phyloP scores from a whole-genome alignment of 2,113 vertebrate species.

The Stegastes partitus region DNA sequence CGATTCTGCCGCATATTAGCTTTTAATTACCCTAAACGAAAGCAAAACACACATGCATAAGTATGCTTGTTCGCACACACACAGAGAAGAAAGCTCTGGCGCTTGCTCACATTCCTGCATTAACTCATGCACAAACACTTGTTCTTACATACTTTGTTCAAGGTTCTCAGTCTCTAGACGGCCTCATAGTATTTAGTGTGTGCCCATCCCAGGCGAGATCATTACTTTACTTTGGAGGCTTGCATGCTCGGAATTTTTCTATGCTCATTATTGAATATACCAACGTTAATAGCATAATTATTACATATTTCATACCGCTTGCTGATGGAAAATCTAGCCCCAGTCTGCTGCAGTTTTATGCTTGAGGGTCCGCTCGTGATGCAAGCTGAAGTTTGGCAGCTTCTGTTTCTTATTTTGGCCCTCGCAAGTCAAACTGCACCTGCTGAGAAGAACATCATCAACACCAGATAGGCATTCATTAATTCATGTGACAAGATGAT shows the following conservation, averaged over 20 bases:
- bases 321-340: slow-evolving; percentile 56
- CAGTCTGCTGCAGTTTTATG: slow-evolving; percentile 64
- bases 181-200: slow-evolving; percentile 54
- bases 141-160: slow-evolving; percentile 53
- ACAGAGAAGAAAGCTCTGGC: not conserved
- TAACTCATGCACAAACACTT: slow-evolving; percentile 7
- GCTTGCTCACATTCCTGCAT: slow-evolving; percentile 18
- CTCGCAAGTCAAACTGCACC: slow-evolving; percentile 75
- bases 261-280: slow-evolving; percentile 73
- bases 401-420: slow-evolving; percentile 76
- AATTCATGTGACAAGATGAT: slow-evolving; percentile 76
- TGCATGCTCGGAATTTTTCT: slow-evolving; percentile 65
- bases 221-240: slow-evolving; percentile 71
- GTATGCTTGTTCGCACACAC: not conserved
- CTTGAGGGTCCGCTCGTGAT: slow-evolving; percentile 67
- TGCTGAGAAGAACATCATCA: slow-evolving; percentile 66
- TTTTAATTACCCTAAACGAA: slow-evolving; percentile 77
- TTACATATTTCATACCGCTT: slow-evolving; percentile 70
- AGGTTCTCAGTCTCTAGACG: slow-evolving; percentile 55
- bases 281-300: slow-evolving; percentile 75
- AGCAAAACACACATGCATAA: slow-evolving; percentile 57
- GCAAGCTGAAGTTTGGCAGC: slow-evolving; percentile 75
- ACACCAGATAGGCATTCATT: slow-evolving; percentile 69
- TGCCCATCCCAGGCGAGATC: slow-evolving; percentile 58
- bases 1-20: slow-evolving; percentile 71